Evolutionary conservation across 2,888 invertebrate species (phyloP).

Genomic region (Chymomyza amoena): DNA sequence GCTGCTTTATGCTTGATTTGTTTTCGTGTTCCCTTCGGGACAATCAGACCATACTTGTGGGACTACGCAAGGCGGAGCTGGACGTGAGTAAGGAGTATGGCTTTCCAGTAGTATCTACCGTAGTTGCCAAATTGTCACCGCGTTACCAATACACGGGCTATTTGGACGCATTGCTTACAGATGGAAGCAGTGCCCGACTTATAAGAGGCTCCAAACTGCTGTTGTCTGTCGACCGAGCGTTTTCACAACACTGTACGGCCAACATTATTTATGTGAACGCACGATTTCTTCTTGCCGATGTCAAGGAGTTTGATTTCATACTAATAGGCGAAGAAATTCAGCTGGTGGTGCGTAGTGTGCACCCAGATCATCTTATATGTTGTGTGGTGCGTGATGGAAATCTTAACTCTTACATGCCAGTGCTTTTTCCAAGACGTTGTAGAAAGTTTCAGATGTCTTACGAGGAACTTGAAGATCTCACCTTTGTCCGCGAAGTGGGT

Average conservation of each 20-base stretch:
- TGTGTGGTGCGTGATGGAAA: conserved; percentile 58
- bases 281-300: conserved; percentile 59
- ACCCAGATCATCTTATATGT: conserved; percentile 45
- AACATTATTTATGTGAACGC: conserved; percentile 68
- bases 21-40: conserved; percentile 59
- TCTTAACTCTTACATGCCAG: conserved; percentile 58
- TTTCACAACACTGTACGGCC: conserved; percentile 40
- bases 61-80: conserved; percentile 63
- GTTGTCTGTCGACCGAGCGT: conserved; percentile 59
- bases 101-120: conserved; percentile 63
- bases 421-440: conserved; percentile 65
- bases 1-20: conserved; percentile 70
- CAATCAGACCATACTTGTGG: conserved; percentile 61
- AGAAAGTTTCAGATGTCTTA: conserved; percentile 57
- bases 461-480: conserved; percentile 76
- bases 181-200: conserved; percentile 17
- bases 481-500: conserved; percentile 71
- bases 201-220: conserved; percentile 31
- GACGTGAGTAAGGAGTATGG: conserved; percentile 56
- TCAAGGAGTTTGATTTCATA: conserved; percentile 64
- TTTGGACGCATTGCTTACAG: conserved; percentile 22
- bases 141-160: conserved; percentile 68
- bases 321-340: conserved; percentile 67
- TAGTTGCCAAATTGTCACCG: conserved; percentile 68
- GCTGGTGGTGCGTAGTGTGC: conserved; percentile 44